Conservation (phyloP, 2,113 vertebrate species). For the Etia nguti region DNA sequence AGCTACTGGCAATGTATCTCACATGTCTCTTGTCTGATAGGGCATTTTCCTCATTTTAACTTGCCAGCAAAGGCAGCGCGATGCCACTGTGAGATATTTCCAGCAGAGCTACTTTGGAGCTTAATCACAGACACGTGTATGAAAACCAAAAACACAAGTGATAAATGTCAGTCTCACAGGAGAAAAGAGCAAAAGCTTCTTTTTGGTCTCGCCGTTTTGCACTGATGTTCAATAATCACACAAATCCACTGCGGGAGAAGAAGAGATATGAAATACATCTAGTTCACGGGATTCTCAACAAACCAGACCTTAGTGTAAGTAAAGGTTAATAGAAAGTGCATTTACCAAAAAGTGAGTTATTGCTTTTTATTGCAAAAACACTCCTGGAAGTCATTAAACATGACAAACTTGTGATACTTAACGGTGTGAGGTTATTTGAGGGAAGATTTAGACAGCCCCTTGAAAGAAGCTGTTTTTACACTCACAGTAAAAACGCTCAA, state of each 20-base stretch:
- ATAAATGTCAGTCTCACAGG: background rate
- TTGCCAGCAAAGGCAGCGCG: background rate
- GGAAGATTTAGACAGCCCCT: background rate
- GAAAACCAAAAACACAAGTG: background rate
- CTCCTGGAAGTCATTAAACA: background rate
- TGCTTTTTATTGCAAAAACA: background rate
- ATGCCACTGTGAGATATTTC: background rate
- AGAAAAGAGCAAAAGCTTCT: conserved; percentile 12
- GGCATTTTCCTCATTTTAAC: background rate
- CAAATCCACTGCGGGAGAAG: background rate
- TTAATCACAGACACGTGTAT: conserved; percentile 11
- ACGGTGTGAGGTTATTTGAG: background rate
- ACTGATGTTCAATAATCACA: conserved; percentile 6
- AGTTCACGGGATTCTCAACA: background rate
- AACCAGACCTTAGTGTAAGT: background rate
- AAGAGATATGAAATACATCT: background rate
- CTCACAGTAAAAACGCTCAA: background rate
- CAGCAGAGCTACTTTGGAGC: background rate
- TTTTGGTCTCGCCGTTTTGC: background rate
- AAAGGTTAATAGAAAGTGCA: background rate
- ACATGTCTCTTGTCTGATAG: background rate
- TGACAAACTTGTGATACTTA: background rate
- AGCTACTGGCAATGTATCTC: conserved; percentile 17
- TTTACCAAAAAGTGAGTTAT: background rate
- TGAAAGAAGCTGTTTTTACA: background rate